Conservation (phyloP, 1,140 invertebrate species). For the Drosophila paulistorum region DNA sequence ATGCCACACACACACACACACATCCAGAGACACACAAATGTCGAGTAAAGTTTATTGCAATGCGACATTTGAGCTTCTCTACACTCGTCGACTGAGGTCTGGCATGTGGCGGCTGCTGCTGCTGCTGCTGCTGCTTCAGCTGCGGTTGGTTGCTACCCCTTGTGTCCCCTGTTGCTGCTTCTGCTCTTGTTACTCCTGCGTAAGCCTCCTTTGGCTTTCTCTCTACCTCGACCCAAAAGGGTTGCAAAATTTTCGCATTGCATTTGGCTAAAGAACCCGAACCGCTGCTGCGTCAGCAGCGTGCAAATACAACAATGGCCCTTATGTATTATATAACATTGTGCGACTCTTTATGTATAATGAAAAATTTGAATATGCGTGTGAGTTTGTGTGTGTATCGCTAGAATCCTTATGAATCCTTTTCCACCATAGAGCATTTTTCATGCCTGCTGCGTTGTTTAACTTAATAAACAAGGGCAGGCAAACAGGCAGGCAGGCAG, state of each 20-base stretch:
- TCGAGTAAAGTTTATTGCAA: constrained; percentile 73
- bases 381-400: constrained; percentile 41
- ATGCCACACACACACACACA: constrained; percentile 35
- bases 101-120: constrained; percentile 42
- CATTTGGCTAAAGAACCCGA: constrained; percentile 63
- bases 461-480: constrained; percentile 68
- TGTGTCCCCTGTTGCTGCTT: neutral
- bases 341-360: constrained; percentile 5
- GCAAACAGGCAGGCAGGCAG: neutral
- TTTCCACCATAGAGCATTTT: constrained; percentile 54
- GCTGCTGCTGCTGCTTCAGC: constrained; percentile 30
- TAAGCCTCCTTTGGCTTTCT: constrained; percentile 8
- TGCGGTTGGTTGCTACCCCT: constrained; percentile 44
- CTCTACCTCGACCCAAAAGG: constrained; percentile 46
- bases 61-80: constrained; percentile 81
- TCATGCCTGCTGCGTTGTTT: constrained; percentile 58
- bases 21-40: constrained; percentile 41
- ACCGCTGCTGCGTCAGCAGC: constrained; percentile 61
- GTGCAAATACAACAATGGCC: constrained; percentile 73
- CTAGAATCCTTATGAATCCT: constrained; percentile 80
- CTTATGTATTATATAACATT: constrained; percentile 76
- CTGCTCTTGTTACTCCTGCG: constrained; percentile 32
- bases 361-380: constrained; percentile 20
- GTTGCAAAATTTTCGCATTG: constrained; percentile 73
- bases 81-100: constrained; percentile 76